Conservation (phyloP, 1,140 invertebrate species). For the Wiebesia pumilae region DNA sequence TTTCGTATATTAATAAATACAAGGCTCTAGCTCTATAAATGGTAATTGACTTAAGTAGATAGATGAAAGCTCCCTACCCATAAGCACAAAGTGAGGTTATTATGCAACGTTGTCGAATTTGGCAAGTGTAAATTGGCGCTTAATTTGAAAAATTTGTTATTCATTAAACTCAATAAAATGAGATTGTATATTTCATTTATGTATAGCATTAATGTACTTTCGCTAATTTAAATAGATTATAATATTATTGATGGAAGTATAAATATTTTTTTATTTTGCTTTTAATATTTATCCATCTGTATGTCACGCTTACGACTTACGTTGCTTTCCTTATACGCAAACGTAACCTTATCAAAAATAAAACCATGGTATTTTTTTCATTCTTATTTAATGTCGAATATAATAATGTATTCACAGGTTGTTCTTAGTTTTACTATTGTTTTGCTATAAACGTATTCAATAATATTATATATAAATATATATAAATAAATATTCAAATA, state of each 20-base stretch:
- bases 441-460: neutral
- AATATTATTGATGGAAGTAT: too few species aligned
- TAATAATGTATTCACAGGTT: neutral
- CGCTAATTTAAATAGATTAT: too few species aligned
- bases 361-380: too few species aligned
- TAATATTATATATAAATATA: too few species aligned
- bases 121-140: neutral
- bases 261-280: neutral
- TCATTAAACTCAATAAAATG: neutral
- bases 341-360: neutral
- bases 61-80: neutral
- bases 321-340: too few species aligned
- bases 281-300: neutral
- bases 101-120: conserved; percentile 32
- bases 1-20: conserved; percentile 23
- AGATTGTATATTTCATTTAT: too few species aligned
- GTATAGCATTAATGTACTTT: too few species aligned
- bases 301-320: neutral
- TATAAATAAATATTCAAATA: too few species aligned
- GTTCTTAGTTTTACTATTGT: neutral
- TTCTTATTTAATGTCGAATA: neutral
- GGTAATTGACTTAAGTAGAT: neutral
- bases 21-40: conserved; percentile 9
- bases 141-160: neutral
- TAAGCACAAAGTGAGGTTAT: conserved; percentile 29